Percentiles rank a stretch among this genome's conserved stretches.
phyloP scores from a whole-genome alignment of 2,113 vertebrate species.

The Gymnarchus niloticus region DNA sequence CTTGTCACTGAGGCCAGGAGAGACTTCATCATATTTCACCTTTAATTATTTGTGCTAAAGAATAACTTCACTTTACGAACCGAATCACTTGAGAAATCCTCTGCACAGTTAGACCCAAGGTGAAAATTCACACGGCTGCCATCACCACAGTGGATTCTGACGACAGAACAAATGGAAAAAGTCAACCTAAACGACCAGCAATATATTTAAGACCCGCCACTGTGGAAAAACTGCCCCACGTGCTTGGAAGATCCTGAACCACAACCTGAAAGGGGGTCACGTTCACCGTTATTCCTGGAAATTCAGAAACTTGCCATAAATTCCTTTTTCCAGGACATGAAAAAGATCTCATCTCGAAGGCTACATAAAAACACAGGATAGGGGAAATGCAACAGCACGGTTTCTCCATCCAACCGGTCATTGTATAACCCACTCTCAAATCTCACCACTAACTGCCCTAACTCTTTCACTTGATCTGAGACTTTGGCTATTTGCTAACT shows the following conservation, averaged over 20 bases:
- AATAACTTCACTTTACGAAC: not conserved
- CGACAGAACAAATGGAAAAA: not conserved
- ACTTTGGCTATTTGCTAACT: not conserved
- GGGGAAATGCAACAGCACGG: not conserved
- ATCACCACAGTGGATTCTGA: not conserved
- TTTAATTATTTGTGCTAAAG: conserved; percentile 6
- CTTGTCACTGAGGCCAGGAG: not conserved
- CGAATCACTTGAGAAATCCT: conserved; percentile 6
- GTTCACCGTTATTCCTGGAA: not conserved
- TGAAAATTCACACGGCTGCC: not conserved
- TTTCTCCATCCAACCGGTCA: not conserved
- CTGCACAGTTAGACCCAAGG: not conserved
- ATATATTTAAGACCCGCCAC: not conserved
- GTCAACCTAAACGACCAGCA: not conserved
- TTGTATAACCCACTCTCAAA: not conserved
- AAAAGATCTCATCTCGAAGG: not conserved
- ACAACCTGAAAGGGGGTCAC: conserved; percentile 2
- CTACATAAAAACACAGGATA: not conserved
- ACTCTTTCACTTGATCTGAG: not conserved
- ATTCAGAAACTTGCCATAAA: conserved; percentile 6
- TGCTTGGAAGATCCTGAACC: not conserved
- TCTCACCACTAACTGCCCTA: not conserved
- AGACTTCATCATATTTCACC: not conserved
- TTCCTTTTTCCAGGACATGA: not conserved
- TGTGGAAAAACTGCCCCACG: not conserved